These are phyloP conservation scores for Glaucopsyche alexis DNA, from an alignment of 2,888 invertebrate species.

Conservation along the genomic window DNA sequence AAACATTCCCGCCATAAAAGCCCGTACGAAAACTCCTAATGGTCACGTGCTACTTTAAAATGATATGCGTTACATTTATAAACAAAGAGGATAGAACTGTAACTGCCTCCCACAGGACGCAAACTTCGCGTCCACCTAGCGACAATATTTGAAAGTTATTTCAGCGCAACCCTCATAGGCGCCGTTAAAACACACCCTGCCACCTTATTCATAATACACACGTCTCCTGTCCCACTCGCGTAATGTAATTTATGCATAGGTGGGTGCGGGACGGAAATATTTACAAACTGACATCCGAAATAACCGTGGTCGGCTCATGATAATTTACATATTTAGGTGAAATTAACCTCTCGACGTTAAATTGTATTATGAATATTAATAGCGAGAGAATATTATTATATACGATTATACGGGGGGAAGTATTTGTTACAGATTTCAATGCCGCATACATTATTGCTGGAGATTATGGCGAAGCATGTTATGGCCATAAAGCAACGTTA, in stretches of 20 bases:
- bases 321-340: slow-evolving; percentile 82
- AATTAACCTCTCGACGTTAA: slow-evolving; percentile 79
- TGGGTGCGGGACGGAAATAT: slow-evolving; percentile 59
- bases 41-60: slow-evolving; percentile 61
- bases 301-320: slow-evolving; percentile 80
- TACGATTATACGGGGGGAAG: slow-evolving; percentile 56
- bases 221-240: slow-evolving; percentile 49
- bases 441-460: slow-evolving; percentile 1
- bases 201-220: slow-evolving; percentile 78
- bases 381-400: slow-evolving; percentile 60
- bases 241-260: slow-evolving; percentile 39
- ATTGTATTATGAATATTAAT: slow-evolving; percentile 81
- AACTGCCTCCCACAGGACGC: slow-evolving; percentile 71
- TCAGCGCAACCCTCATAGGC: slow-evolving; percentile 80
- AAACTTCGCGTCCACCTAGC: slow-evolving; percentile 79
- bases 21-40: slow-evolving; percentile 36
- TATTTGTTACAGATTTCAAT: slow-evolving; percentile 28
- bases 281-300: slow-evolving; percentile 75
- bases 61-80: slow-evolving; percentile 76
- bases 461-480: background rate
- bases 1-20: background rate
- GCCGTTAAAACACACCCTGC: slow-evolving; percentile 79
- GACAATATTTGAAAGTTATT: slow-evolving; percentile 82
- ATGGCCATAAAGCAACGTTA: background rate
- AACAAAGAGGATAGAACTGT: slow-evolving; percentile 69